These are phyloP conservation scores for Myrmecobius fasciatus DNA, from an alignment of 2,113 vertebrate species.

Conservation along the genomic window DNA sequence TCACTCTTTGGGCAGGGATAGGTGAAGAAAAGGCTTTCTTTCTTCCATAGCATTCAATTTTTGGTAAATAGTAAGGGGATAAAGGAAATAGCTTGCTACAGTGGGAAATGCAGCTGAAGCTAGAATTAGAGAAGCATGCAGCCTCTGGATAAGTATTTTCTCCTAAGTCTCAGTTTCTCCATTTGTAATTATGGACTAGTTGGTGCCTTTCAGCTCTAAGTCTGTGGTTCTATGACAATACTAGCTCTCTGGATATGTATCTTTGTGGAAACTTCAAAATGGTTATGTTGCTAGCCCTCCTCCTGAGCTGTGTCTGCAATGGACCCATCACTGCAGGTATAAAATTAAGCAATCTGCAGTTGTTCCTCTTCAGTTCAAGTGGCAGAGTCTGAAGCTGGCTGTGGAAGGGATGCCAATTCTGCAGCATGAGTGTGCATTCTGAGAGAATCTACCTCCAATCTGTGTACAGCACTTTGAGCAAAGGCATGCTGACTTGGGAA, in stretches of 20 bases:
- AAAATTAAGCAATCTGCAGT: not conserved
- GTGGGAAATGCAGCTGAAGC: not conserved
- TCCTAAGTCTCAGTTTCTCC: not conserved
- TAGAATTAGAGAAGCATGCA: not conserved
- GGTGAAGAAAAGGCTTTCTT: not conserved
- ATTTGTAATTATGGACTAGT: not conserved
- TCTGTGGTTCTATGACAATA: not conserved
- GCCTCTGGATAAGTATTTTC: not conserved
- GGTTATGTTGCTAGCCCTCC: not conserved
- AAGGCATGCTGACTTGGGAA: not conserved
- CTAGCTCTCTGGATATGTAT: not conserved
- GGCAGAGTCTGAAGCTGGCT: not conserved
- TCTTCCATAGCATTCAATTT: not conserved
- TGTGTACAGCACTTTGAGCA: not conserved
- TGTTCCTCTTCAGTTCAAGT: not conserved
- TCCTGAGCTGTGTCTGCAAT: not conserved
- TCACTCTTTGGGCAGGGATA: not conserved
- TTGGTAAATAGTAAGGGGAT: not conserved
- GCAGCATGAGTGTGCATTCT: constrained; percentile 4
- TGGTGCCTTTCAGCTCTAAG: not conserved
- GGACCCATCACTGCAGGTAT: not conserved
- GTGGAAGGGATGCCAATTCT: not conserved
- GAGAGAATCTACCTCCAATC: not conserved
- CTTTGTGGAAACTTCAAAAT: not conserved
- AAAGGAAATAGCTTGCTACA: not conserved